Conservation (phyloP, 2,113 vertebrate genomes). For the Anolis sagrei region DNA sequence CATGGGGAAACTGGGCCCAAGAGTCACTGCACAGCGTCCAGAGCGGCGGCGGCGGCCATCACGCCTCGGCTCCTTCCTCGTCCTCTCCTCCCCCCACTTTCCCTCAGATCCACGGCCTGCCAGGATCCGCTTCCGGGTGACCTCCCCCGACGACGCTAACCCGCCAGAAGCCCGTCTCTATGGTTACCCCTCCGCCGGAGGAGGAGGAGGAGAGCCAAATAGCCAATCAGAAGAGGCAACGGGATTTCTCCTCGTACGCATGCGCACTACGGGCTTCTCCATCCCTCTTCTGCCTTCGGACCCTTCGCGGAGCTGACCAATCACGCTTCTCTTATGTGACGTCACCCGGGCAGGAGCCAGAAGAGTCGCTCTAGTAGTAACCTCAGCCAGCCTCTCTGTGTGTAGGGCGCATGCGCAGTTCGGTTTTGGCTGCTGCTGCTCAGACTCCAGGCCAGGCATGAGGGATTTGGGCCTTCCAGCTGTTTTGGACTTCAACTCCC, state of each 20-base stretch:
- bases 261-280: neutral
- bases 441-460: too few species aligned
- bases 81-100: too few species aligned
- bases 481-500: too few species aligned
- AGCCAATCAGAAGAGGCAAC: neutral
- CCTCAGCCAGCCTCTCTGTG: neutral
- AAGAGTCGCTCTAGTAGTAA: too few species aligned
- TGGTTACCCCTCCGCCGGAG: neutral
- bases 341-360: too few species aligned
- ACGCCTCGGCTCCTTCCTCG: conserved; percentile 12
- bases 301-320: too few species aligned
- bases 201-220: rapidly evolving
- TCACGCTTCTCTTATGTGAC: too few species aligned
- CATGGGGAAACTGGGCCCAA: neutral
- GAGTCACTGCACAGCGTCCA: conserved; percentile 41
- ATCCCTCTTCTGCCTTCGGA: neutral
- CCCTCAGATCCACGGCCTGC: neutral
- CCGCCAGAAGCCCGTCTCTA: neutral
- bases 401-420: neutral
- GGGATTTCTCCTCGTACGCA: neutral
- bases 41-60: conserved; percentile 54
- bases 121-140: conserved; percentile 59
- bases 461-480: too few species aligned
- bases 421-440: too few species aligned
- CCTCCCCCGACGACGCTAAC: conserved; percentile 29